Evolutionary conservation across 30 jellyfish, hydroid and myxozoan genomes (phyloP), one percentile per base, ranked within the genome.

Genomic region (Pelagia noctiluca): DNA sequence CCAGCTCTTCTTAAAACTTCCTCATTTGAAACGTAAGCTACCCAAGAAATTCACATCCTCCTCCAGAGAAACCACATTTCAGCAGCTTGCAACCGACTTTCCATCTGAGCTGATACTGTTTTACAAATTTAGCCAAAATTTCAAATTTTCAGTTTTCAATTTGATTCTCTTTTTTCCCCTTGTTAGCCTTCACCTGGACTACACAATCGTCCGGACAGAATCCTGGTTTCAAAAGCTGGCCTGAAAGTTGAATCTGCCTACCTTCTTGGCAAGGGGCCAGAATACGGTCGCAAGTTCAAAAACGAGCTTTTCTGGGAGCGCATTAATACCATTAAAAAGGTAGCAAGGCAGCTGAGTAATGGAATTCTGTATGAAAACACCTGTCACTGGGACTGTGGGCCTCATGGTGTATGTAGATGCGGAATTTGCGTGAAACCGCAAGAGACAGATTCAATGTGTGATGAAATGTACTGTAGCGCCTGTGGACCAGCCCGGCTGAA

Each of bases 331-430:
- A 74, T 90, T 0, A 23, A 71, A 24, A 31, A 73, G 5, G 62
- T 88, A 30, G 93, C 96, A 26, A 24, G 31, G 16, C 32, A 50
- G 19, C 88, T 65, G 2, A 32, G 76, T 22, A 47, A 35, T 0
- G 94, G 94, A 11, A 35, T 37, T 31, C 26, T 84, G 31, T 85
- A 69, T 37, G 96, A 90, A 1, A 33, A 89, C 68, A 63, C 90
- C 0, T 90, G 97, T 69, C 42, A 7, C n/a, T 84, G 96, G 96
- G 96, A 90, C 50, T 90, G 97, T 79, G 97, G 97, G 31, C 96
- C 97, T 13, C 93, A 90, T 73, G 96, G 92, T 10, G 36, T 93
- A 3, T 90, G 97, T 63, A 54, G 96, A 50, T 90, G 97, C 65
- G 97, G 97, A 11, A 90, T 90, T n/a, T 90, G 97, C 62, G 90